phyloP scores from a whole-genome alignment of 2,797 vertebrate genomes.

The Rhabdophis nuchalis region DNA sequence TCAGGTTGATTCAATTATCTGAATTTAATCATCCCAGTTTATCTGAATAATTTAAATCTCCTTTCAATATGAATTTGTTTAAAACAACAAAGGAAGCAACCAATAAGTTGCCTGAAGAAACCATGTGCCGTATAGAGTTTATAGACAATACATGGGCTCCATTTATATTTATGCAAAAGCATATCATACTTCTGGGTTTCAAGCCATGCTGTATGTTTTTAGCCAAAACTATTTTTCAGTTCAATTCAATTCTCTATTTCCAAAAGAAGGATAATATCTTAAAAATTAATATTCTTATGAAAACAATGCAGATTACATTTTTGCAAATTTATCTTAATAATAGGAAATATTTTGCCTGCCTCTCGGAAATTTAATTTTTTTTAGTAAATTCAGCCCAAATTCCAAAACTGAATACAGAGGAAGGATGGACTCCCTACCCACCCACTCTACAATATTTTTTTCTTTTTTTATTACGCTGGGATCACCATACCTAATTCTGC shows the following conservation, averaged over 20 bases:
- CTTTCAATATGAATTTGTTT: neutral
- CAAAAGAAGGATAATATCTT: neutral
- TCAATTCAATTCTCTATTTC: neutral
- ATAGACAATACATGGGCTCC: neutral
- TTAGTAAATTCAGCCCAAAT: neutral
- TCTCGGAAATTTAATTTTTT: neutral
- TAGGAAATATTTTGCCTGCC: neutral
- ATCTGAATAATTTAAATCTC: neutral
- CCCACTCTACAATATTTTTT: constrained; percentile 2
- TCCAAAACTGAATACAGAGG: constrained; percentile 6
- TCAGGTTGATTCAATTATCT: neutral
- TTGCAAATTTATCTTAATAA: neutral
- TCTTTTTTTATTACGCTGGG: neutral
- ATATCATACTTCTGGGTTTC: neutral
- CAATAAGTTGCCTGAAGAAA: neutral
- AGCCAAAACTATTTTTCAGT: neutral
- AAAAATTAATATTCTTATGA: neutral
- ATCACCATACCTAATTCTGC: constrained; percentile 80
- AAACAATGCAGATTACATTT: neutral
- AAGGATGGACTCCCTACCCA: fast-evolving
- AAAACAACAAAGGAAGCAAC: neutral
- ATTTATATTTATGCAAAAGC: neutral
- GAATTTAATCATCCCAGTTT: neutral
- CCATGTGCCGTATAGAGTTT: neutral
- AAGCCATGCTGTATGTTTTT: neutral